phyloP scores from a whole-genome alignment of 2,888 invertebrate genomes.

The Caenorhabditis uteleia region DNA sequence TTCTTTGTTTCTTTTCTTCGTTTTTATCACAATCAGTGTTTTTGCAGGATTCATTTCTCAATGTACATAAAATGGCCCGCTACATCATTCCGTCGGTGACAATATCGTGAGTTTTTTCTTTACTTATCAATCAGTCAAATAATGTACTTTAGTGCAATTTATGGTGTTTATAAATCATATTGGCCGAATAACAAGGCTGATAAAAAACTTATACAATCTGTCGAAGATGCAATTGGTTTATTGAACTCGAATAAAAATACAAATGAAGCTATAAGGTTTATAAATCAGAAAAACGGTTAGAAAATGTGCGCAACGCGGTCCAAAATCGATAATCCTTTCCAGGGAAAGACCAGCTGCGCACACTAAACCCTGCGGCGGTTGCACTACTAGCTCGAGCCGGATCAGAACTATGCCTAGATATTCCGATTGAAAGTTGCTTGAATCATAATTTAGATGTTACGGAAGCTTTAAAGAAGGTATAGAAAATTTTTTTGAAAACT shows the following conservation, averaged over 20 bases:
- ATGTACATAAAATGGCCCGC: slow-evolving; percentile 43
- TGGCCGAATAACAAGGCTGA: slow-evolving; percentile 21
- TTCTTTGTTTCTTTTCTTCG: background rate
- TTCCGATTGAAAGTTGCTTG: slow-evolving; percentile 30
- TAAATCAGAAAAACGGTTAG: slow-evolving; percentile 39
- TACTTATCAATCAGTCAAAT: background rate
- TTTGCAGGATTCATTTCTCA: slow-evolving; percentile 1
- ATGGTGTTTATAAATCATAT: slow-evolving; percentile 39
- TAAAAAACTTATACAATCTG: slow-evolving; percentile 34
- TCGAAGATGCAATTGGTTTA: slow-evolving; percentile 48
- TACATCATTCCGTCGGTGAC: slow-evolving; percentile 49
- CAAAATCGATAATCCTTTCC: no score
- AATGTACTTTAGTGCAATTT: slow-evolving; percentile 35
- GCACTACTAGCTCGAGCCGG: slow-evolving; percentile 37
- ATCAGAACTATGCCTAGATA: slow-evolving; percentile 32
- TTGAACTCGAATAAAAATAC: slow-evolving; percentile 45
- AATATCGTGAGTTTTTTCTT: slow-evolving; percentile 39
- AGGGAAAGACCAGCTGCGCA: no score
- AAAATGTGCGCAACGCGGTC: no score
- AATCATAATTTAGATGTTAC: slow-evolving; percentile 25
- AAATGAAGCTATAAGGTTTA: slow-evolving; percentile 42
- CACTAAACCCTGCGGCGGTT: slow-evolving; percentile 28
- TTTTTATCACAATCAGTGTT: background rate
- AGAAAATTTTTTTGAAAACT: background rate
- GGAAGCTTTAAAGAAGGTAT: slow-evolving; percentile 40